These are phyloP conservation scores for Hyperoodon ampullatus DNA, from an alignment of 2,113 vertebrate species.

Conservation along the genomic window DNA sequence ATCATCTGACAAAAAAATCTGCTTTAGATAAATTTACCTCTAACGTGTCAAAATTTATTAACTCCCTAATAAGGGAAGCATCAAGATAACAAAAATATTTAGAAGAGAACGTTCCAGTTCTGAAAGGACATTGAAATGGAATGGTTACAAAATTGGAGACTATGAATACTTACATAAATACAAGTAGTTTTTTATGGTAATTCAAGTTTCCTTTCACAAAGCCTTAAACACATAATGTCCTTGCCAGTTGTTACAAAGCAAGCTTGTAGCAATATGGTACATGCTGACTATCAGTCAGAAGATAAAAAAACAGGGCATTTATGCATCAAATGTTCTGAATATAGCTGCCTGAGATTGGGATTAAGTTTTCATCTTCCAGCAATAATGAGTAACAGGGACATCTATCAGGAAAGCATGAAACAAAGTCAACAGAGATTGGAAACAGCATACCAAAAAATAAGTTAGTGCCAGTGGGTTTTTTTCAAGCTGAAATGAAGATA, in stretches of 20 bases:
- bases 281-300: constrained; percentile 2
- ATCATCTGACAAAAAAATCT: not conserved
- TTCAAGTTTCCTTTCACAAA: not conserved
- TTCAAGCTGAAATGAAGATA: not conserved
- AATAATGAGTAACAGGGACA: not conserved
- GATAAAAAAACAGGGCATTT: not conserved
- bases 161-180: constrained; percentile 20
- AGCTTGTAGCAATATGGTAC: constrained; percentile 3
- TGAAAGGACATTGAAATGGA: not conserved
- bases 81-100: not conserved
- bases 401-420: constrained; percentile 33
- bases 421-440: not conserved
- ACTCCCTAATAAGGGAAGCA: not conserved
- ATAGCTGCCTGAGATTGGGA: not conserved
- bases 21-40: not conserved
- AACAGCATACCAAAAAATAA: not conserved
- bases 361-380: not conserved
- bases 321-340: constrained; percentile 41
- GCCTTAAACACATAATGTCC: constrained; percentile 35
- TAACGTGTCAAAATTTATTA: constrained; percentile 15
- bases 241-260: constrained; percentile 39
- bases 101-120: not conserved
- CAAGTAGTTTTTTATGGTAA: not conserved
- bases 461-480: not conserved
- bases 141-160: constrained; percentile 13